These are phyloP conservation scores for Thelaira solivaga DNA, from an alignment of 2,888 invertebrate genomes.

Conservation along the genomic window DNA sequence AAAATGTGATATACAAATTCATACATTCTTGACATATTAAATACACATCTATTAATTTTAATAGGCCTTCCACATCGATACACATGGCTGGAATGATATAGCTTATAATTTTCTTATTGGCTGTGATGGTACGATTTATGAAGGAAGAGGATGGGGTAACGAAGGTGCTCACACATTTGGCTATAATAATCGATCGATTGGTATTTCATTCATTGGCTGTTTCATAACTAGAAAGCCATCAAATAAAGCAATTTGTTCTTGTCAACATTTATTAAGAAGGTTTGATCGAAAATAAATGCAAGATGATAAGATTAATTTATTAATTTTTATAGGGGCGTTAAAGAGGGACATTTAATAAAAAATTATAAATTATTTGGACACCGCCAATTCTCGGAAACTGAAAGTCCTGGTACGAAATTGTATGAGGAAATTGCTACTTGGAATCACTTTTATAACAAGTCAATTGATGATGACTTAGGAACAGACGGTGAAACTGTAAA, in stretches of 20 bases:
- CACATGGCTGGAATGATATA: constrained; percentile 78
- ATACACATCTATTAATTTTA: neutral
- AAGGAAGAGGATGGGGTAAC: constrained; percentile 79
- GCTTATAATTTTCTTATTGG: constrained; percentile 80
- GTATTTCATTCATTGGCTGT: constrained; percentile 79
- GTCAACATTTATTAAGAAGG: constrained; percentile 76
- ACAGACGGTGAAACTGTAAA: neutral
- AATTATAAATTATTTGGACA: constrained; percentile 79
- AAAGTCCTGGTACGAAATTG: constrained; percentile 79
- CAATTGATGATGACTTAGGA: constrained; percentile 11
- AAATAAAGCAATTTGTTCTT: constrained; percentile 75
- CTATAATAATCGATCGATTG: constrained; percentile 78
- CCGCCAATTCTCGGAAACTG: constrained; percentile 78
- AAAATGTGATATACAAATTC: neutral
- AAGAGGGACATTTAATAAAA: constrained; percentile 76
- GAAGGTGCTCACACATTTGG: constrained; percentile 79
- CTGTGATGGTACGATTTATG: constrained; percentile 79
- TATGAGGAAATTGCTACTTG: constrained; percentile 79
- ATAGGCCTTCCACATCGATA: constrained; percentile 78
- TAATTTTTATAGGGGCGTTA: constrained; percentile 73
- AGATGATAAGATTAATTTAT: neutral
- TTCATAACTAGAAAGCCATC: constrained; percentile 78
- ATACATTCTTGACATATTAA: too few relatives aligned
- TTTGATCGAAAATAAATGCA: constrained; percentile 19
- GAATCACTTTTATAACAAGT: constrained; percentile 75